phyloP scores from a whole-genome alignment of 2,888 invertebrate genomes.

The Athalia cordata region DNA sequence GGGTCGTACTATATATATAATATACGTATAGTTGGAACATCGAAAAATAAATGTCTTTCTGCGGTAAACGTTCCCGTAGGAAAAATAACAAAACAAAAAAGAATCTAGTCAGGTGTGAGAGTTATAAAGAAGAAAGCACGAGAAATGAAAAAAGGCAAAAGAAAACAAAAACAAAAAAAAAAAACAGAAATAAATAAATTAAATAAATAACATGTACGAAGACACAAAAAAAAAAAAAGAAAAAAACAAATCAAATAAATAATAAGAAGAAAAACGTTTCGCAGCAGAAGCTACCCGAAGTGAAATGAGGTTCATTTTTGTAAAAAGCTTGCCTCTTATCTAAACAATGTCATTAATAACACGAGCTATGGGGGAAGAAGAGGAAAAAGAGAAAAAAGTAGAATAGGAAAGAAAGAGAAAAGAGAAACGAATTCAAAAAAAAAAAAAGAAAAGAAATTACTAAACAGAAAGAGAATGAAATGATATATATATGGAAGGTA shows the following conservation, averaged over 20 bases:
- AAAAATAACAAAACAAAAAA: too few species aligned
- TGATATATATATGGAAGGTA: too few species aligned
- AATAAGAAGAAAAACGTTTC: not conserved
- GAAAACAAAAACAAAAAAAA: too few species aligned
- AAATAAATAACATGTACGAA: not conserved
- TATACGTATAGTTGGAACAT: too few species aligned
- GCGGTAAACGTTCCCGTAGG: too few species aligned
- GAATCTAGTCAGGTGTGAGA: too few species aligned
- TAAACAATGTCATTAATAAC: slow-evolving; percentile 44
- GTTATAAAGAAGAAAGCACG: too few species aligned
- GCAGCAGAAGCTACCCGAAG: not conserved
- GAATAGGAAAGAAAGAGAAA: not conserved
- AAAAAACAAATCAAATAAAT: not conserved
- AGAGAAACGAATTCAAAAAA: slow-evolving; percentile 16
- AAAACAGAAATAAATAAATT: not conserved
- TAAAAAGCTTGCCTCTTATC: slow-evolving; percentile 40
- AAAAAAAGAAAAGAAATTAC: not conserved
- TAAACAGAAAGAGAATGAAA: not conserved
- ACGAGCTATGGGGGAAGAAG: not conserved
- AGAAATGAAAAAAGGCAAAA: too few species aligned
- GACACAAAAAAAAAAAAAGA: not conserved
- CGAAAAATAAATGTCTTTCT: too few species aligned
- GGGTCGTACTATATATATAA: too few species aligned
- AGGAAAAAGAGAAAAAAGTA: not conserved
- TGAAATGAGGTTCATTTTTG: slow-evolving; percentile 11